phyloP scores from a whole-genome alignment of 2,888 invertebrate genomes.

The Latheticus oryzae region DNA sequence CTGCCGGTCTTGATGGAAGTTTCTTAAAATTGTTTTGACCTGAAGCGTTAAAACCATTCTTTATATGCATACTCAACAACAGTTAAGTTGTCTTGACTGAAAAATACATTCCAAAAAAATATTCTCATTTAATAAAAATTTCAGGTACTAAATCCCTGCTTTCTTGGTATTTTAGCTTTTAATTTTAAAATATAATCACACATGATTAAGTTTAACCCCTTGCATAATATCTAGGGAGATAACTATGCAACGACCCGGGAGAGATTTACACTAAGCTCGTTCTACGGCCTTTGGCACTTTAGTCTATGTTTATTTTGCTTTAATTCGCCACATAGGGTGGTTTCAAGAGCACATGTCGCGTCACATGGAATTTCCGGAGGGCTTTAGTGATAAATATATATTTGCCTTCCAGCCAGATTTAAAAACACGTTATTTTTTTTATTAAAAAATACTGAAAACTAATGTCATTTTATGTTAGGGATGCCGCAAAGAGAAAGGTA shows the following conservation, averaged over 20 bases:
- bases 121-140: no score
- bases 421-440: constrained; percentile 11
- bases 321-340: constrained; percentile 48
- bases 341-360: constrained; percentile 36
- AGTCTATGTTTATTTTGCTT: constrained; percentile 52
- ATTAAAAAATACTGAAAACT: constrained; percentile 17
- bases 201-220: constrained; percentile 49
- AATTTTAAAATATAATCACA: constrained; percentile 47
- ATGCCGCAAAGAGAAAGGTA: constrained; percentile 38
- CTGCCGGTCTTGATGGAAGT: no score
- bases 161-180: constrained; percentile 38
- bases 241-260: constrained; percentile 45
- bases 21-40: no score
- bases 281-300: constrained; percentile 45
- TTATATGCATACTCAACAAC: no score
- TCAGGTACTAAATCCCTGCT: no score
- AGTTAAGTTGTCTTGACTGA: no score
- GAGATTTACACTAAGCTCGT: constrained; percentile 47
- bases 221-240: constrained; percentile 43
- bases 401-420: constrained; percentile 11
- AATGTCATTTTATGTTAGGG: constrained; percentile 28
- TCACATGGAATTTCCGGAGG: constrained; percentile 33
- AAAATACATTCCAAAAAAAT: no score
- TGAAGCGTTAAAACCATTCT: no score
- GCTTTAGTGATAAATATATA: constrained; percentile 10